A percentile compares a stretch with the other conserved stretches of the same genome.
Conservation (phyloP, 2,113 vertebrate genomes). For the Cygnus atratus region DNA sequence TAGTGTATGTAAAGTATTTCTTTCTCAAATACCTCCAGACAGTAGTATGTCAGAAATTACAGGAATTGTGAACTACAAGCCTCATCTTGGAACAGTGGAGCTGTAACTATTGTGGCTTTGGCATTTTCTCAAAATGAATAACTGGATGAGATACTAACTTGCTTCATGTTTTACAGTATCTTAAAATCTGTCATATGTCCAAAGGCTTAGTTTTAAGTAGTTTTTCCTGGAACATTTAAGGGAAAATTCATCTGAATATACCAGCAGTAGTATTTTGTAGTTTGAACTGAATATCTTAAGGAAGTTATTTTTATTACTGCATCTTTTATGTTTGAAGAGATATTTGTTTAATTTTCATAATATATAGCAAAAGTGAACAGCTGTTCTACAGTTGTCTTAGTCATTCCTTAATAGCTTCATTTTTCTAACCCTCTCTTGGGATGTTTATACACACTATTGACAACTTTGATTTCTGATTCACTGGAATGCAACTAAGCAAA, state of each 20-base stretch:
- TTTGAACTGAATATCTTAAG: not conserved
- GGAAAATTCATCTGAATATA: constrained; percentile 26
- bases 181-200: constrained; percentile 11
- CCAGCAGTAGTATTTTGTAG: not conserved
- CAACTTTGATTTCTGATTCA: not conserved
- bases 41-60: not conserved
- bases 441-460: not conserved
- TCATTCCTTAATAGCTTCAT: not conserved
- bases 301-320: not conserved
- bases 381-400: not conserved
- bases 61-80: not conserved
- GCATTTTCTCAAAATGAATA: constrained; percentile 5
- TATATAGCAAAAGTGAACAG: not conserved
- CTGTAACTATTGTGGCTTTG: not conserved
- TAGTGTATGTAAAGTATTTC: not conserved
- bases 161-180: not conserved
- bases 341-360: not conserved
- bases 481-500: not conserved
- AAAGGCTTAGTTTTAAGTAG: not conserved
- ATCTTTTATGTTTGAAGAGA: not conserved
- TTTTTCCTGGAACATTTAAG: constrained; percentile 22
- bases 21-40: not conserved
- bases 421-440: not conserved
- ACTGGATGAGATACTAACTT: constrained; percentile 2
- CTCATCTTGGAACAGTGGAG: not conserved